These are phyloP conservation scores for Leucophora obtusa DNA, from an alignment of 2,888 invertebrate genomes.

Conservation along the genomic window DNA sequence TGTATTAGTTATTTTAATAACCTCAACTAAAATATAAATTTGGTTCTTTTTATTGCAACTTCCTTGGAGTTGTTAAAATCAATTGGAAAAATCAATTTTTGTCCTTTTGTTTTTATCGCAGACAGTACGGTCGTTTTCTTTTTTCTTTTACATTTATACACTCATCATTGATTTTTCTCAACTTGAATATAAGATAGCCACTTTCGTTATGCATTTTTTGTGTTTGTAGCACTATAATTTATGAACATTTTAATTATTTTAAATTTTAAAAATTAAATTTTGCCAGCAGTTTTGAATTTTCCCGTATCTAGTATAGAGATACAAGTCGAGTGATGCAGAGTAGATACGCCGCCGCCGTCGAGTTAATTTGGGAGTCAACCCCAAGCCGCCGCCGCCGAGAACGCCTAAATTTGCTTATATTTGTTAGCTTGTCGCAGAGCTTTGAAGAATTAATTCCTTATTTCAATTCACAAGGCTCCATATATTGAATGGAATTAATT, in stretches of 20 bases:
- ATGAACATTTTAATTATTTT: background rate
- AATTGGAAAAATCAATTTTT: constrained; percentile 60
- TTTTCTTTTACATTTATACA: background rate
- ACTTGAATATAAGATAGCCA: background rate
- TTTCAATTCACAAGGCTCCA: no score
- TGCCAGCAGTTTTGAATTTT: background rate
- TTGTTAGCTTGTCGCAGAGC: no score
- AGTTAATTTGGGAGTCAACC: no score
- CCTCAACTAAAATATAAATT: background rate
- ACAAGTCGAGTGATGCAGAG: no score
- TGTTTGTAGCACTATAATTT: background rate
- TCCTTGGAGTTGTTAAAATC: background rate
- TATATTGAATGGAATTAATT: no score
- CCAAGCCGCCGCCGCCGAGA: no score
- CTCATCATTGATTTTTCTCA: background rate
- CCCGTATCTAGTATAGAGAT: background rate
- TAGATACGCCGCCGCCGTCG: no score
- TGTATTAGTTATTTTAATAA: background rate
- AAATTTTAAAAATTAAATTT: background rate
- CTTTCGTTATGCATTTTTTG: background rate
- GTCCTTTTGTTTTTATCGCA: constrained; percentile 41
- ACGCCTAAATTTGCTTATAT: no score
- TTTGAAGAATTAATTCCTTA: no score
- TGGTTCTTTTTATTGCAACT: background rate
- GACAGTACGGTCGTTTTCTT: background rate